Percentiles rank a stretch among this genome's conserved stretches.
These are phyloP conservation scores for Calypte anna DNA, from an alignment of 2,113 vertebrate genomes.

Conservation along the genomic window DNA sequence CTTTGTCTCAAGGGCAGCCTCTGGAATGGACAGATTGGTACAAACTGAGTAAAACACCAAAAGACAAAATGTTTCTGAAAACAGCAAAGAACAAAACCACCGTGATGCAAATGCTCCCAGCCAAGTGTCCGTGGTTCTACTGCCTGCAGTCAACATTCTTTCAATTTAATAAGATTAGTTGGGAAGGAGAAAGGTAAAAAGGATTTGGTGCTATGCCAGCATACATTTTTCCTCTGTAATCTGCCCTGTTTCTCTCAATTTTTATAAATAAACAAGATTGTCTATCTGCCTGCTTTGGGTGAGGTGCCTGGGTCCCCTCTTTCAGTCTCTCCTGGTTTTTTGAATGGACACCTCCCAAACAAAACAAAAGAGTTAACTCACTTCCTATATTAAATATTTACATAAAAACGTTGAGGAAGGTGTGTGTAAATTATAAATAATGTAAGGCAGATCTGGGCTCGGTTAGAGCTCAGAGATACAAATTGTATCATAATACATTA, in stretches of 20 bases:
- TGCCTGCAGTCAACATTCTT: neutral
- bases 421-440: slow-evolving; percentile 99
- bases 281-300: neutral
- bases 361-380: slow-evolving; percentile 82
- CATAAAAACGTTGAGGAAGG: slow-evolving; percentile 95
- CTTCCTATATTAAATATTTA: slow-evolving; percentile 95
- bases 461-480: slow-evolving; percentile 90
- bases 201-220: neutral
- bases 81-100: neutral
- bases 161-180: neutral
- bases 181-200: slow-evolving; percentile 1
- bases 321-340: neutral
- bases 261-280: slow-evolving; percentile 12
- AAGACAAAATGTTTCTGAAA: neutral
- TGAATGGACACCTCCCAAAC: slow-evolving; percentile 65
- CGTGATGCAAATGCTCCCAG: neutral
- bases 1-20: neutral
- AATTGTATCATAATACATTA: slow-evolving; percentile 99
- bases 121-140: neutral
- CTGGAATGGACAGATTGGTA: neutral
- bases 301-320: neutral
- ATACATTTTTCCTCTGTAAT: neutral
- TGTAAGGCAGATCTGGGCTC: slow-evolving; percentile 91
- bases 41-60: neutral
- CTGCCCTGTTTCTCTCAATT: neutral